phyloP scores from a whole-genome alignment of 2,797 vertebrate genomes.

The Tiaroga cobitis region DNA sequence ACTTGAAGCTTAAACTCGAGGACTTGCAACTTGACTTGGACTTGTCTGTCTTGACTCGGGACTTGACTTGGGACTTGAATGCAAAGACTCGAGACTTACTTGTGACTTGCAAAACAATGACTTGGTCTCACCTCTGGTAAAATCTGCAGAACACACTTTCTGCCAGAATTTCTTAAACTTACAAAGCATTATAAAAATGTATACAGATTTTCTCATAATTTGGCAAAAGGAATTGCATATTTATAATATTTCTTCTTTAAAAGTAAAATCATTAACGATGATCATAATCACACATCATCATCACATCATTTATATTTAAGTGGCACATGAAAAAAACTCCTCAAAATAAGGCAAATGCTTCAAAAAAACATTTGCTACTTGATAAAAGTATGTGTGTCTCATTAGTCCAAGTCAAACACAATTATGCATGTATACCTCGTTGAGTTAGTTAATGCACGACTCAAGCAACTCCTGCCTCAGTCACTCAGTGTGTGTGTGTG shows the following conservation, averaged over 20 bases:
- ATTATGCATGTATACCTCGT: background rate
- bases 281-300: too few species aligned
- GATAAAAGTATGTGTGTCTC: background rate
- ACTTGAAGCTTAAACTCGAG: too few species aligned
- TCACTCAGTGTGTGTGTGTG: constrained; percentile 4
- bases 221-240: background rate
- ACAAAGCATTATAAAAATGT: background rate
- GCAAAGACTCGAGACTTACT: too few species aligned
- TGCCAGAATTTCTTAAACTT: background rate
- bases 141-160: background rate
- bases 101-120: too few species aligned
- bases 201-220: background rate
- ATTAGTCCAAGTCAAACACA: background rate
- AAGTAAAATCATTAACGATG: background rate
- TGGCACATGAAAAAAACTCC: background rate
- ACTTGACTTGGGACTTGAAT: too few species aligned
- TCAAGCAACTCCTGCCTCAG: background rate
- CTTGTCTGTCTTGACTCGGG: too few species aligned
- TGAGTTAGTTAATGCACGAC: constrained; percentile 5
- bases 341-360: background rate
- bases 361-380: background rate
- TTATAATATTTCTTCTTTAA: background rate
- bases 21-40: too few species aligned
- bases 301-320: background rate
- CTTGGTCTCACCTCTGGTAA: too few species aligned